Evolutionary conservation across 2,113 vertebrate genomes (phyloP).

Genomic region (Tupaia chinensis): DNA sequence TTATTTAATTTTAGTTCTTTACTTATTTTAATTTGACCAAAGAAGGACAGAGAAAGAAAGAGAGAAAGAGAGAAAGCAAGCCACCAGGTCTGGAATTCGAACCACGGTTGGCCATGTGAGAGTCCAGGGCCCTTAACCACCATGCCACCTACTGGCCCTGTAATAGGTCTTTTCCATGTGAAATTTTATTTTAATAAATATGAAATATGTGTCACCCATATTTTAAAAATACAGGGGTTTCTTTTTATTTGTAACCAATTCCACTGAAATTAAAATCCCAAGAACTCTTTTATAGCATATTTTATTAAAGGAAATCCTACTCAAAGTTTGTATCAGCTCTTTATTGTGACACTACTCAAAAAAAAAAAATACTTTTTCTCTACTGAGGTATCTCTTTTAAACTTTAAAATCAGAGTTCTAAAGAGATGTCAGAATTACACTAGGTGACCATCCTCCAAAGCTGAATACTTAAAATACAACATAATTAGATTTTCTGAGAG

Average conservation of each 20-base stretch:
- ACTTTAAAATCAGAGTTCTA: conserved; percentile 64
- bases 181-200: not conserved
- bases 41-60: too few species aligned
- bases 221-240: conserved; percentile 7
- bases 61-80: too few species aligned
- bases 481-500: conserved; percentile 48
- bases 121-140: too few species aligned
- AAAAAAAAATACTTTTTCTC: conserved; percentile 57
- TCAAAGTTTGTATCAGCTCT: conserved; percentile 57
- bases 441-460: conserved; percentile 11
- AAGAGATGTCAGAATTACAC: conserved; percentile 62
- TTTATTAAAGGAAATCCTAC: conserved; percentile 64
- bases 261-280: conserved; percentile 37
- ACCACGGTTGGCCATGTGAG: too few species aligned
- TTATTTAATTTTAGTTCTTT: too few species aligned
- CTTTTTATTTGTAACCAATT: conserved; percentile 21
- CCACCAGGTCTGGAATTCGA: too few species aligned
- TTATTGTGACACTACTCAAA: conserved; percentile 57
- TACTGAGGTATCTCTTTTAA: conserved; percentile 60
- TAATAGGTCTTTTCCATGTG: not conserved
- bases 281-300: conserved; percentile 37
- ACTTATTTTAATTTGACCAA: too few species aligned
- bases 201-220: not conserved
- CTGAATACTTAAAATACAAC: not conserved
- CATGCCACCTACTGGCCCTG: not conserved